Evolutionary conservation across 2,888 invertebrate genomes (phyloP).

Genomic region (Stenolophus ochropezus): DNA sequence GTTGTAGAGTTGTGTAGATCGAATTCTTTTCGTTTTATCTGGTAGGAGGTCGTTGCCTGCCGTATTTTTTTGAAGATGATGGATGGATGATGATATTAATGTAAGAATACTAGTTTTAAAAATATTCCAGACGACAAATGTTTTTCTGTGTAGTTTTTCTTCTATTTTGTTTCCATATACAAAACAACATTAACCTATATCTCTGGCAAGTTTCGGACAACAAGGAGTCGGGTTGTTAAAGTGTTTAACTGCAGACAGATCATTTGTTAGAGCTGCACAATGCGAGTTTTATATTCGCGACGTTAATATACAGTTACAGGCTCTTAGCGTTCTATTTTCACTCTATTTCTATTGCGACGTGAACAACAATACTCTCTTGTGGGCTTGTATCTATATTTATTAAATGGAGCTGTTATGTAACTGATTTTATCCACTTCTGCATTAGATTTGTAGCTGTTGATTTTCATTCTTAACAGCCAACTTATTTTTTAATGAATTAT

Average conservation of each 20-base stretch:
- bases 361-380: neutral
- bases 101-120: constrained; percentile 27
- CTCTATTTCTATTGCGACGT: neutral
- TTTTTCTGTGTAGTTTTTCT: neutral
- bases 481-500: too few species aligned
- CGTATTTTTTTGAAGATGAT: neutral
- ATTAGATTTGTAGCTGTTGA: too few species aligned
- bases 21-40: too few species aligned
- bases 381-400: neutral
- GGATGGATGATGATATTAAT: neutral
- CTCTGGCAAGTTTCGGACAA: neutral
- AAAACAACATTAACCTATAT: constrained; percentile 45
- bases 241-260: constrained; percentile 19
- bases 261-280: neutral
- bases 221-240: neutral
- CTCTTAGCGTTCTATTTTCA: neutral
- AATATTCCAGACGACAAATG: constrained; percentile 45
- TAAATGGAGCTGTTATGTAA: neutral
- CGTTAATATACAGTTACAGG: constrained; percentile 2
- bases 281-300: neutral
- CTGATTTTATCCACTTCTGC: neutral
- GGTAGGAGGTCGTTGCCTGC: neutral
- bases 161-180: constrained; percentile 43
- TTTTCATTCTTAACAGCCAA: too few species aligned
- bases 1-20: too few species aligned